Base-by-base conservation (phyloP, 2,888 invertebrate genomes). In the Xanthorhoe spadicearia region DNA sequence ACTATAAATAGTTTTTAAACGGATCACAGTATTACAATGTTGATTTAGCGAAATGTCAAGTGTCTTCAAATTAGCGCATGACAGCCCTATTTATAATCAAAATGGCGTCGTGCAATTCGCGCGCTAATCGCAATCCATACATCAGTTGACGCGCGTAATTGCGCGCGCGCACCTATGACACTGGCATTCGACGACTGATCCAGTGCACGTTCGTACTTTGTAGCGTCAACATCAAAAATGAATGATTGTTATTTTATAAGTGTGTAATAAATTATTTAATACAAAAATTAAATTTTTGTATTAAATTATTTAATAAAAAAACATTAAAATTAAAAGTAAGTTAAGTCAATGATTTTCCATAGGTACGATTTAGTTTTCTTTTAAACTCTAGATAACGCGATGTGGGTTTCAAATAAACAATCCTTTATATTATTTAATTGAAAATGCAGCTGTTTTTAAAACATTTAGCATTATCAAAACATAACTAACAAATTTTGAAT, bases 91-190 rank as follows among this genome's bases (percentile, higher is more conserved):
- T 57, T 38, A 63, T 59, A 68, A 67, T 70, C 72, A 68, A 68
- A 63, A 70, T 72, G 66, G 66, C 66, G 68, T 52, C 63, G 28
- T 61, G 68, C 64, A 66, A 72, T 72, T 67, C 68, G 68, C 64
- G 60, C 61, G 68, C 72, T 74, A 76, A 74, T 73, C 74, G 69
- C 52, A 51, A 51, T 52, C 66, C 48, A 74, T 74, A 69, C 66
- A 72, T 74, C 76, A 73, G 70, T 70, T 72, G 71, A 69, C 74
- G 66, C 65, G 63, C 56, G 62, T 70, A 69, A 70, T 65, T 66
- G 71, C 69, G 68, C 69, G 38, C 69, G 73, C 73, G 72, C 73
- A 71, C 66, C 72, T 75, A 64, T 73, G 71, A 73, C 58, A 74
- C 67, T 48, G 70, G 70, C 72, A 73, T 58, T 70, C 68, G 48